A percentile compares a stretch with the other conserved stretches of the same genome.
Evolutionary conservation across 1,140 invertebrate species (phyloP).

Genomic region (Eubasilissa regina): DNA sequence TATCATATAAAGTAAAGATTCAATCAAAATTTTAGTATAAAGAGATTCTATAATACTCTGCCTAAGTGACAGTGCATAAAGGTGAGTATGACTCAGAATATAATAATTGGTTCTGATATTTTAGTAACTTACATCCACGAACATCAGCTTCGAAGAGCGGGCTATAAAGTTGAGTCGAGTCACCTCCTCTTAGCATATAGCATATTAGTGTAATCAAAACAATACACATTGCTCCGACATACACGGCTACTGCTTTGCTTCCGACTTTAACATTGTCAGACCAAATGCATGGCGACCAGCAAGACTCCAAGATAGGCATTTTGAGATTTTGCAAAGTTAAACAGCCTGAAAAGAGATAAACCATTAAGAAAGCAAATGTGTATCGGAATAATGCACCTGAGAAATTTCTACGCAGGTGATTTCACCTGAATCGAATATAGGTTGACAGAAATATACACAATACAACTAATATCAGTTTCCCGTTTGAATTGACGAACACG

Average conservation of each 20-base stretch:
- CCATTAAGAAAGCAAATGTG: background rate
- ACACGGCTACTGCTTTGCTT: constrained; percentile 83
- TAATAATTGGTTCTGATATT: constrained; percentile 30
- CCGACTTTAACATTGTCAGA: constrained; percentile 84
- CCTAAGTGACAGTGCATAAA: too few relatives aligned
- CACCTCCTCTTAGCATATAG: constrained; percentile 87
- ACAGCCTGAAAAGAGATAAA: constrained; percentile 35
- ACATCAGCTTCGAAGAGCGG: constrained; percentile 91
- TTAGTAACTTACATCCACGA: constrained; percentile 77
- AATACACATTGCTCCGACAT: constrained; percentile 81
- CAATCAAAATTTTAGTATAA: too few relatives aligned
- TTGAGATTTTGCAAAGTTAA: constrained; percentile 57
- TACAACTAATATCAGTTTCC: background rate
- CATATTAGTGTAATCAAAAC: constrained; percentile 82
- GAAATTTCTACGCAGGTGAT: constrained; percentile 12
- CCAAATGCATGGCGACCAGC: constrained; percentile 91
- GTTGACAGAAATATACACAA: background rate
- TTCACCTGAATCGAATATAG: background rate
- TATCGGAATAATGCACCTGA: background rate
- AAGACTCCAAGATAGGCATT: constrained; percentile 84
- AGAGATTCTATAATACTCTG: too few relatives aligned
- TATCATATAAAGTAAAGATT: too few relatives aligned
- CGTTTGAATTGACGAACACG: background rate
- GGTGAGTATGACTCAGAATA: too few relatives aligned
- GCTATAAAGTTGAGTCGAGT: constrained; percentile 89